phyloP scores from a whole-genome alignment of 2,888 invertebrate genomes.

The Mechanitis messenoides region DNA sequence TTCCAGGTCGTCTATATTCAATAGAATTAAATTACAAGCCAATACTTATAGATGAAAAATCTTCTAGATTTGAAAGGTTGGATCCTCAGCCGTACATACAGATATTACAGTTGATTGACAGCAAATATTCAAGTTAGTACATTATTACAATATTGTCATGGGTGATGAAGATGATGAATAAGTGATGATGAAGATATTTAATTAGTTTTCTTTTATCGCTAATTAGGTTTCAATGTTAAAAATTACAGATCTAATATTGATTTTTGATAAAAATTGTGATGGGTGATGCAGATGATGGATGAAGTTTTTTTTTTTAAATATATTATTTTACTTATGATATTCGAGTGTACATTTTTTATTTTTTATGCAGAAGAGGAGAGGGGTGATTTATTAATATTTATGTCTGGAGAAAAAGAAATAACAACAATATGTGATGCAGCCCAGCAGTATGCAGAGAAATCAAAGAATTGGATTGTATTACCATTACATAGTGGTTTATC shows the following conservation, averaged over 20 bases:
- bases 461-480: conserved; percentile 93
- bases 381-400: conserved; percentile 96
- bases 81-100: conserved; percentile 95
- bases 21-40: conserved; percentile 94
- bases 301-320: too few species aligned
- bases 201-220: too few species aligned
- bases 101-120: conserved; percentile 93
- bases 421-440: conserved; percentile 90
- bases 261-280: too few species aligned
- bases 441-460: conserved; percentile 84
- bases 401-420: conserved; percentile 96
- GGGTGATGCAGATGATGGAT: too few species aligned
- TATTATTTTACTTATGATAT: too few species aligned
- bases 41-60: conserved; percentile 68
- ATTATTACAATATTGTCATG: too few species aligned
- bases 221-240: too few species aligned
- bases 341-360: too few species aligned
- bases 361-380: conserved; percentile 80
- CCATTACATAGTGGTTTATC: conserved; percentile 95
- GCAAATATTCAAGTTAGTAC: conserved; percentile 85
- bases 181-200: too few species aligned
- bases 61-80: conserved; percentile 82
- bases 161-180: too few species aligned
- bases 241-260: too few species aligned
- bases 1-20: conserved; percentile 95